Evolutionary conservation across 2,113 vertebrate genomes (phyloP).

Genomic region (Danio rerio): DNA sequence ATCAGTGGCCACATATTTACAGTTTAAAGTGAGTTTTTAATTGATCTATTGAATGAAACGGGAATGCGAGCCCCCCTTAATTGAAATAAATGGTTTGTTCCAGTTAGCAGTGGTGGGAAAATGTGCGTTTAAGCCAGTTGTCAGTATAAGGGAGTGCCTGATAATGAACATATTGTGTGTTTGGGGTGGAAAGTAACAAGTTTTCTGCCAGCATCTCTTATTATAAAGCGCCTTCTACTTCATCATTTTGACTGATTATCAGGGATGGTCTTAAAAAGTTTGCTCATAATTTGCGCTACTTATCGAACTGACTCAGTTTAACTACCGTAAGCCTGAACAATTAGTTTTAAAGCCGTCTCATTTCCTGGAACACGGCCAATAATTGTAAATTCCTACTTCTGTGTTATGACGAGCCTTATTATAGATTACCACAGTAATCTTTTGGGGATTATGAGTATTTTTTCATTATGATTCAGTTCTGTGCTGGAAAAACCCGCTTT

Average conservation of each 20-base stretch:
- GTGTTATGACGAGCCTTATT: conserved; percentile 64
- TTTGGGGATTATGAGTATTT: conserved; percentile 65
- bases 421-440: conserved; percentile 64
- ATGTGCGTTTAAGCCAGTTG: not conserved
- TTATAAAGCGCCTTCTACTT: not conserved
- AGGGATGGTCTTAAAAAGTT: conserved; percentile 3
- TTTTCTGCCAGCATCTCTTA: not conserved
- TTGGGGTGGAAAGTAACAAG: not conserved
- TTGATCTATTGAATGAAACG: too few relatives aligned
- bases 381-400: conserved; percentile 57
- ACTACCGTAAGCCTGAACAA: conserved; percentile 31
- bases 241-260: not conserved
- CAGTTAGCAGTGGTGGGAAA: not conserved
- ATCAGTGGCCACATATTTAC: too few relatives aligned
- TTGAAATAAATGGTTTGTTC: not conserved
- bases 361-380: conserved; percentile 54
- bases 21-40: too few relatives aligned
- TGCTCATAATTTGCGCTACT: not conserved
- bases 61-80: not conserved
- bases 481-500: conserved; percentile 47
- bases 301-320: conserved; percentile 13
- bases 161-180: not conserved
- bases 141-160: not conserved
- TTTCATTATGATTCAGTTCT: conserved; percentile 64
- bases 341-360: conserved; percentile 46